These are phyloP conservation scores for Oligia strigilis DNA, from an alignment of 2,888 invertebrate species.

Conservation along the genomic window DNA sequence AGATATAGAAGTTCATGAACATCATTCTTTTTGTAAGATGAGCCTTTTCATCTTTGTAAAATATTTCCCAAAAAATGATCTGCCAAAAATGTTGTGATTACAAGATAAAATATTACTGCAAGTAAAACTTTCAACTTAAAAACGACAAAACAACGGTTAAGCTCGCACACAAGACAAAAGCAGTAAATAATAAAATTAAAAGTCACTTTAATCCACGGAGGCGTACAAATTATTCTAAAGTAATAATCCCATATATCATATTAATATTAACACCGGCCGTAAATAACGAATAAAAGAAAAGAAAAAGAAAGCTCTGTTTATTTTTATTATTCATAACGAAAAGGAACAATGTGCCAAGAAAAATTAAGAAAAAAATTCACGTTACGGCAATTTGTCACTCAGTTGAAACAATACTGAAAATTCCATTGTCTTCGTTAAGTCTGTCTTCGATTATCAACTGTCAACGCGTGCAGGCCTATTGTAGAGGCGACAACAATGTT, in stretches of 20 bases:
- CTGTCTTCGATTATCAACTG: constrained; percentile 82
- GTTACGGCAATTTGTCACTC: constrained; percentile 84
- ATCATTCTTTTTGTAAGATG: constrained; percentile 33
- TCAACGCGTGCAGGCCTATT: constrained; percentile 84
- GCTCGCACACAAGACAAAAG: constrained; percentile 77
- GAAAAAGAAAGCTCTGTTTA: constrained; percentile 67
- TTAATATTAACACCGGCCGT: constrained; percentile 76
- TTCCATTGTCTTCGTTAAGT: constrained; percentile 79
- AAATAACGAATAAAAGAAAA: constrained; percentile 77
- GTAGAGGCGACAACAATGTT: constrained; percentile 83
- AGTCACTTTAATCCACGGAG: constrained; percentile 78
- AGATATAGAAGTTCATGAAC: constrained; percentile 29
- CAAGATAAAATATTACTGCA: constrained; percentile 58
- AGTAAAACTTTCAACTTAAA: constrained; percentile 68
- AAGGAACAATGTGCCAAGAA: constrained; percentile 77
- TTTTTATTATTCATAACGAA: constrained; percentile 70
- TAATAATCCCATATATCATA: constrained; percentile 83
- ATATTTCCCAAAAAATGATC: constrained; percentile 43
- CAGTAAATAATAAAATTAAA: constrained; percentile 84
- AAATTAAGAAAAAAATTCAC: constrained; percentile 70
- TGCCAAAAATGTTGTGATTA: constrained; percentile 68
- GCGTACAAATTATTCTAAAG: constrained; percentile 79
- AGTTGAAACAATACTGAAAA: constrained; percentile 78
- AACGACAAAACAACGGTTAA: constrained; percentile 69
- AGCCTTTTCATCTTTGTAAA: constrained; percentile 47